Conservation (phyloP, 2,888 invertebrate species). For the Orthonychiurus folsomi region DNA sequence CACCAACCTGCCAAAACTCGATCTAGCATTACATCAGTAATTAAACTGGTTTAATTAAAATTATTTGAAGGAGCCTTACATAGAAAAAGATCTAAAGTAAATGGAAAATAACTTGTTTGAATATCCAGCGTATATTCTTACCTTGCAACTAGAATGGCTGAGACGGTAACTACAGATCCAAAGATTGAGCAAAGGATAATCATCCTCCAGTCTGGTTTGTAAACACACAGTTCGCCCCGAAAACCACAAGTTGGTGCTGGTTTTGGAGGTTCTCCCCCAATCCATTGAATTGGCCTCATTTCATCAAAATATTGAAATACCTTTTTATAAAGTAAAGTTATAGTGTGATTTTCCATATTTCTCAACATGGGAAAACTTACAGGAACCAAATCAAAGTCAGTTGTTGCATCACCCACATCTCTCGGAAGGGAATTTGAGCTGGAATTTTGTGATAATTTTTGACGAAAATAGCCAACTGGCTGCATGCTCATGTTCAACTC, state of each 20-base stretch:
- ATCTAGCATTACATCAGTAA: too few species aligned
- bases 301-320: slow-evolving; percentile 58
- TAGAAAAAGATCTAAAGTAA: too few species aligned
- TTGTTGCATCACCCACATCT: background rate
- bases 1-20: too few species aligned
- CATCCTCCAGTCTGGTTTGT: slow-evolving; percentile 54
- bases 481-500: slow-evolving; percentile 61
- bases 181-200: slow-evolving; percentile 57
- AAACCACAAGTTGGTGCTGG: slow-evolving; percentile 81
- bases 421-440: background rate
- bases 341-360: background rate
- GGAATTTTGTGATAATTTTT: slow-evolving; percentile 6
- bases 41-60: too few species aligned
- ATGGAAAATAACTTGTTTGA: too few species aligned
- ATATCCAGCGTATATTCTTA: too few species aligned
- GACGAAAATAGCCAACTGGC: slow-evolving; percentile 65
- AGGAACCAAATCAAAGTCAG: background rate
- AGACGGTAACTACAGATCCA: slow-evolving; percentile 57
- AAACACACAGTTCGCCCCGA: slow-evolving; percentile 60
- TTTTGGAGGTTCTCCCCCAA: slow-evolving; percentile 60
- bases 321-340: slow-evolving; percentile 43
- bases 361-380: too few species aligned
- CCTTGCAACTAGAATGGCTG: slow-evolving; percentile 59
- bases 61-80: too few species aligned
- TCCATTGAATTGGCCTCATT: slow-evolving; percentile 63